Base-by-base conservation (phyloP, 2,888 invertebrate genomes). In the Arrhopalites spinosus region DNA sequence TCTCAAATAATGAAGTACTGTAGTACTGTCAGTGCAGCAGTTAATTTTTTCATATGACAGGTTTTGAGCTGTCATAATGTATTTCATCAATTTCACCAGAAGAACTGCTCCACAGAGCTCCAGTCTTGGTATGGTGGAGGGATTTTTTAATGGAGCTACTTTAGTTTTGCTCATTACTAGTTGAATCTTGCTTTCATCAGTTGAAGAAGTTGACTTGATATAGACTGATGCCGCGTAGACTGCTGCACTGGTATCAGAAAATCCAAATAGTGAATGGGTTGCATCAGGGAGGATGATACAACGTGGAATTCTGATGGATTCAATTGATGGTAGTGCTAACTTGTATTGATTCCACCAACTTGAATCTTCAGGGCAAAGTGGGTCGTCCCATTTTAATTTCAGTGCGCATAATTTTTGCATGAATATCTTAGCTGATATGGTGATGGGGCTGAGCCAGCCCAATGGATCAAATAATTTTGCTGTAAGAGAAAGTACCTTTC, bases 21-120 rank as follows among this genome's bases (percentile, higher is more conserved):
- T 36, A 11, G 36, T 36, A 11, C 5, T 7, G 36, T 36, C 36
- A 3, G 36, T 36, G 5, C 36, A 36, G 11, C 11, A 36, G 36
- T 36, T 3, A 36, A 36, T 11, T 11, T 36, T 11, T 11, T 36
- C 11, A 11, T 7, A 36, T 3, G 3, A 7, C 5, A 36, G 3
- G 3, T 3, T 3, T 7, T 7, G 3, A 11, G 36, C 36, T 7
- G 3, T 11, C 11, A 3, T 36, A 11, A 36, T 36, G 11, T 3
- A 36, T 36, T 36, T 17, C 27, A 68, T 13, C 15, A 74, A 30
- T 15, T 27, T 29, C 1, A 25, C 23, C 0, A 68, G 45, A 2
- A 74, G 59, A n/a, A 69, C 45, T 15, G 74, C 68, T 5, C 43
- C 61, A 1, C n/a, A 59, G 1, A 74, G 29, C 20, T 74, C 74